Conservation (phyloP, 2,888 invertebrate species). For the Polydrusus cervinus region DNA sequence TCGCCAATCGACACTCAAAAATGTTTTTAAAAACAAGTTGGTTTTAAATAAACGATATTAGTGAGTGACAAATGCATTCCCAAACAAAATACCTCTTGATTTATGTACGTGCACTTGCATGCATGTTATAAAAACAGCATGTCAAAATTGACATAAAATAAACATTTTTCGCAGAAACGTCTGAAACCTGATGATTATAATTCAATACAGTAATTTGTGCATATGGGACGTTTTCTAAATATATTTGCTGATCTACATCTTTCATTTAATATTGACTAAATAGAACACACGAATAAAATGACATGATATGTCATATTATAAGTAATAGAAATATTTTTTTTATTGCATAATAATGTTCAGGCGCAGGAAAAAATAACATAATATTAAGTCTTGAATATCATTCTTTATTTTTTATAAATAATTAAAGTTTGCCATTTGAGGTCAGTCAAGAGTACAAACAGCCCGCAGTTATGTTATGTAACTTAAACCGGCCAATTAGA, state of each 20-base stretch:
- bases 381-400: too few species aligned
- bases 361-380: too few species aligned
- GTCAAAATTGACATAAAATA: constrained; percentile 16
- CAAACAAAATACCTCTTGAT: constrained; percentile 11
- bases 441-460: too few species aligned
- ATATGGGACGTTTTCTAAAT: neutral
- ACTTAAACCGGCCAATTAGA: too few species aligned
- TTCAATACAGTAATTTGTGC: constrained; percentile 11
- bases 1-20: too few species aligned
- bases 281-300: neutral
- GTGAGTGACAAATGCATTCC: neutral
- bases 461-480: too few species aligned
- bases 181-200: neutral
- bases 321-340: too few species aligned
- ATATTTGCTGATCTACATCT: neutral
- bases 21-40: too few species aligned
- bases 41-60: neutral
- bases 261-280: neutral
- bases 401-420: too few species aligned
- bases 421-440: too few species aligned
- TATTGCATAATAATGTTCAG: too few species aligned
- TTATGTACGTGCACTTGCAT: constrained; percentile 4
- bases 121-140: constrained; percentile 7
- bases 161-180: neutral
- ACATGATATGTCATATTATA: too few species aligned